These are phyloP conservation scores for Amblyjoppa fuscipennis DNA, from an alignment of 2,888 invertebrate species.

Conservation along the genomic window DNA sequence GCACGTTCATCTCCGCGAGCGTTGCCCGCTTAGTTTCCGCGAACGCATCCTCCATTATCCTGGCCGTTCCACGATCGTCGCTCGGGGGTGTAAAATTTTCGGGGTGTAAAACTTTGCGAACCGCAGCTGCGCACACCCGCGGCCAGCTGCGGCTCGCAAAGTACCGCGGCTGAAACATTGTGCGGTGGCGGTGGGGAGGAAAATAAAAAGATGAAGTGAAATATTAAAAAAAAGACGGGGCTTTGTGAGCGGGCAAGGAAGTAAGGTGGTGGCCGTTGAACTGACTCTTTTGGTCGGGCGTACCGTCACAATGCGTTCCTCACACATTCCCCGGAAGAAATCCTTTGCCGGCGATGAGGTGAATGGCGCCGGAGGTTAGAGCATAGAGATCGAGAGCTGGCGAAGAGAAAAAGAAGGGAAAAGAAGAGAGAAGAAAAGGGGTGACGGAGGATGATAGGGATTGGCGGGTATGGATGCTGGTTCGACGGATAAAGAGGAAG, in stretches of 20 bases:
- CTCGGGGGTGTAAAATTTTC: background rate
- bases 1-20: constrained; percentile 49
- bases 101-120: too few relatives aligned
- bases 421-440: background rate
- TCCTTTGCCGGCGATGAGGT: constrained; percentile 62
- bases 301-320: constrained; percentile 58
- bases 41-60: constrained; percentile 16
- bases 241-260: background rate
- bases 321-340: constrained; percentile 58
- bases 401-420: constrained; percentile 24
- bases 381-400: constrained; percentile 50
- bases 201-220: constrained; percentile 2
- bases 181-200: background rate
- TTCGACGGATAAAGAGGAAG: constrained; percentile 62
- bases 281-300: constrained; percentile 42
- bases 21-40: constrained; percentile 15
- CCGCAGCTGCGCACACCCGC: too few relatives aligned
- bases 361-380: constrained; percentile 48
- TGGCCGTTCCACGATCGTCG: background rate
- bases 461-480: constrained; percentile 48
- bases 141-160: background rate
- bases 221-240: constrained; percentile 7
- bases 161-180: background rate
- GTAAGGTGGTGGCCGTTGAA: constrained; percentile 21
- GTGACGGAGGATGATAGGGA: constrained; percentile 33